Conservation (phyloP, 2,888 invertebrate species). For the Clostera curtula region DNA sequence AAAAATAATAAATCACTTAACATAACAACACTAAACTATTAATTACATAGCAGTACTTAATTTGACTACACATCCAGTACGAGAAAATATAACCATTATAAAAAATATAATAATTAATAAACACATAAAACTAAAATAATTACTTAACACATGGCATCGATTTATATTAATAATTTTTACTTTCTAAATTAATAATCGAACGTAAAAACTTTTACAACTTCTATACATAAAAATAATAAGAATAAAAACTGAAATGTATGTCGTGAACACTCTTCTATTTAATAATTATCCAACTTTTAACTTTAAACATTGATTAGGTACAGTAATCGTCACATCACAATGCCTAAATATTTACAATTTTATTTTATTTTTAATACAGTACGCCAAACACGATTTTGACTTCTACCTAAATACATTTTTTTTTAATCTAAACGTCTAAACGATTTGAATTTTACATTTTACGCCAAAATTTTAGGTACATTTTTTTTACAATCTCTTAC, state of each 20-base stretch:
- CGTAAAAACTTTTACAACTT: constrained; percentile 29
- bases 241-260: constrained; percentile 27
- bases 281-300: constrained; percentile 27
- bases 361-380: constrained; percentile 38
- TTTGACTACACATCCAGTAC: constrained; percentile 59
- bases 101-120: constrained; percentile 56
- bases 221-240: constrained; percentile 26
- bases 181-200: constrained; percentile 27
- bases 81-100: constrained; percentile 70
- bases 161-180: constrained; percentile 38
- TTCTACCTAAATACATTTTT: constrained; percentile 48
- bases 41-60: constrained; percentile 55
- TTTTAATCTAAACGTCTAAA: constrained; percentile 50
- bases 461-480: constrained; percentile 56
- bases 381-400: constrained; percentile 69
- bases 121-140: no score
- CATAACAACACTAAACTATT: constrained; percentile 67
- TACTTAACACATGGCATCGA: constrained; percentile 72
- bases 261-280: constrained; percentile 38
- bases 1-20: constrained; percentile 47
- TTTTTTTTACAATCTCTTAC: constrained; percentile 44
- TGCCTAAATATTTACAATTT: constrained; percentile 60
- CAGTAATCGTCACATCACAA: constrained; percentile 61
- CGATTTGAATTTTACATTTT: constrained; percentile 58
- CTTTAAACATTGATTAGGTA: constrained; percentile 60